A percentile compares a stretch with the other conserved stretches of the same genome.
phyloP scores from a whole-genome alignment of 2,888 invertebrate species.

The Gisinianus flammeolus region DNA sequence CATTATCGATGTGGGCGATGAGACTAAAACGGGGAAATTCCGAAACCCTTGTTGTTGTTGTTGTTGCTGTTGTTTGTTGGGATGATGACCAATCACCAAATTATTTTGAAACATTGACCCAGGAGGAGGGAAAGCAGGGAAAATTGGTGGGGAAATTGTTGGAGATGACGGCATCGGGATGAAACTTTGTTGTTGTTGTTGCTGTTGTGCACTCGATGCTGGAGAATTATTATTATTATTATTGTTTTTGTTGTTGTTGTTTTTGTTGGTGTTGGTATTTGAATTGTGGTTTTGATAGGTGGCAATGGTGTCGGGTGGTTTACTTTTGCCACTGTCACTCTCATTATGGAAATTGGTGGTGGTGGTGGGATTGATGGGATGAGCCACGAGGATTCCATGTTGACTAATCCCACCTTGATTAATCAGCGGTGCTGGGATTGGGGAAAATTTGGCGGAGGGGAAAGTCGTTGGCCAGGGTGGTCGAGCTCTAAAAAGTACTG shows the following conservation, averaged over 20 bases:
- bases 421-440: conserved; percentile 1
- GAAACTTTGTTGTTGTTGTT: conserved; percentile 17
- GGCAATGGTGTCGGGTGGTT: background rate
- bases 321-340: background rate
- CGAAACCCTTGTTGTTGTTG: background rate
- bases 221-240: background rate
- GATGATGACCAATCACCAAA: background rate
- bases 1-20: conserved; percentile 27
- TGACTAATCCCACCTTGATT: background rate
- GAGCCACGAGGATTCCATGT: conserved; percentile 47
- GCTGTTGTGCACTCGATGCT: conserved; percentile 13
- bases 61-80: background rate
- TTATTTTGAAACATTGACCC: conserved; percentile 1
- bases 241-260: background rate
- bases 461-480: conserved; percentile 56
- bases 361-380: conserved; percentile 37
- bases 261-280: background rate
- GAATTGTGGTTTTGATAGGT: background rate
- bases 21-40: conserved; percentile 15
- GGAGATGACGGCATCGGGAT: background rate
- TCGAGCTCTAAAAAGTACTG: conserved; percentile 54
- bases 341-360: conserved; percentile 16
- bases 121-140: conserved; percentile 5
- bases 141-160: background rate
- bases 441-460: conserved; percentile 43